Evolutionary conservation across 2,888 invertebrate species (phyloP).

Genomic region (Tinea pellionella): DNA sequence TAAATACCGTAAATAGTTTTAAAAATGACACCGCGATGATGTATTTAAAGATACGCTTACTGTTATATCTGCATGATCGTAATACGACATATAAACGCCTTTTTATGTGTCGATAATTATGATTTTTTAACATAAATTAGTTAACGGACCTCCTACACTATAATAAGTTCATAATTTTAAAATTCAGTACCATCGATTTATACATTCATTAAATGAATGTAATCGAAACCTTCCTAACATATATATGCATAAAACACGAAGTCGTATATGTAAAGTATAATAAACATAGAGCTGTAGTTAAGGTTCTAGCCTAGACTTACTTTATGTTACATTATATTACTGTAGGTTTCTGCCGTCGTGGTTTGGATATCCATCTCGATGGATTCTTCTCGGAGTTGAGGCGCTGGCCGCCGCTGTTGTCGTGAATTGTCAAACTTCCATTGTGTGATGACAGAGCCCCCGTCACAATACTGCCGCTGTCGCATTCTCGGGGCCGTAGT

Average conservation of each 20-base stretch:
- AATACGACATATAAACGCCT: too few species aligned
- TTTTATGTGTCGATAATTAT: too few species aligned
- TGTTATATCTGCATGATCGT: too few species aligned
- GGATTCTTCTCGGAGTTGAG: background rate
- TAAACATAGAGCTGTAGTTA: background rate
- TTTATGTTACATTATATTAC: background rate
- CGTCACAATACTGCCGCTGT: background rate
- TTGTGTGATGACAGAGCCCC: background rate
- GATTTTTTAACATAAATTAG: too few species aligned
- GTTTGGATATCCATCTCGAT: background rate
- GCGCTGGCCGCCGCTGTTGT: background rate
- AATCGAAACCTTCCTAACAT: background rate
- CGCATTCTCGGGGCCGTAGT: background rate
- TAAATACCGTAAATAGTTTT: too few species aligned
- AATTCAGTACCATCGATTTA: background rate
- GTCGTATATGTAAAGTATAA: background rate
- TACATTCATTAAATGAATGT: background rate
- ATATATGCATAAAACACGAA: too few species aligned
- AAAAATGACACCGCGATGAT: too few species aligned
- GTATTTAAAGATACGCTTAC: too few species aligned
- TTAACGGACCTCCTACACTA: too few species aligned
- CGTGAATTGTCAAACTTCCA: constrained; percentile 5
- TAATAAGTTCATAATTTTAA: too few species aligned
- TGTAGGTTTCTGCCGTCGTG: background rate
- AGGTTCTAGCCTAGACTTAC: background rate